A percentile compares a stretch with the other conserved stretches of the same genome.
phyloP scores from a whole-genome alignment of 2,113 vertebrate genomes.

The Rhombomys opimus region DNA sequence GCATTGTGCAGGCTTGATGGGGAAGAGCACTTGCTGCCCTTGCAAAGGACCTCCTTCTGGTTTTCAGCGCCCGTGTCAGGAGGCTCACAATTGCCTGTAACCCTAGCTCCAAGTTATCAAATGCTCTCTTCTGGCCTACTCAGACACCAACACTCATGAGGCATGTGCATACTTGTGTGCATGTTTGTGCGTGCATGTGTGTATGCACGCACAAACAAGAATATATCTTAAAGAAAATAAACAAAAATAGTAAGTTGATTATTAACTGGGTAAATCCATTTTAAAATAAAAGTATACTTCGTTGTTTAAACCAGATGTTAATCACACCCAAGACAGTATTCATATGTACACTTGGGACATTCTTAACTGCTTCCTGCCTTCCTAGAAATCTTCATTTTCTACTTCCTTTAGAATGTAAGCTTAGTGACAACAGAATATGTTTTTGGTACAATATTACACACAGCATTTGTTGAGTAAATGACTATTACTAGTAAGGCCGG shows the following conservation, averaged over 20 bases:
- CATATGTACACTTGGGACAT: constrained; percentile 11
- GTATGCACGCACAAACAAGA: no score
- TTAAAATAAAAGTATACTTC: constrained; percentile 26
- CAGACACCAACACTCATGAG: background rate
- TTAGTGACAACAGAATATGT: background rate
- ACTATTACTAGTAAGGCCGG: background rate
- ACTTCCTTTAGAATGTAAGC: constrained; percentile 1
- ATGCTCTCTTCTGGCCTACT: background rate
- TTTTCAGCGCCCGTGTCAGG: background rate
- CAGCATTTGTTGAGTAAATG: background rate
- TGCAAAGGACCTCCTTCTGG: background rate
- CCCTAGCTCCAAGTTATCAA: background rate
- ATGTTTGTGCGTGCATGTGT: background rate
- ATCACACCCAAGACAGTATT: background rate
- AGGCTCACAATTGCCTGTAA: background rate
- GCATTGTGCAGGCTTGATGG: background rate
- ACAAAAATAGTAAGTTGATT: background rate
- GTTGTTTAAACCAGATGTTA: background rate
- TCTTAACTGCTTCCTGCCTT: background rate
- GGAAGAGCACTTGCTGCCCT: no score
- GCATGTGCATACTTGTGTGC: background rate
- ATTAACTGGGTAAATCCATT: background rate
- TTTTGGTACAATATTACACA: background rate
- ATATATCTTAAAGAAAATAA: background rate
- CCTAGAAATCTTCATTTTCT: background rate